phyloP scores from a whole-genome alignment of 2,797 vertebrate genomes.

The Pelodytes ibericus region DNA sequence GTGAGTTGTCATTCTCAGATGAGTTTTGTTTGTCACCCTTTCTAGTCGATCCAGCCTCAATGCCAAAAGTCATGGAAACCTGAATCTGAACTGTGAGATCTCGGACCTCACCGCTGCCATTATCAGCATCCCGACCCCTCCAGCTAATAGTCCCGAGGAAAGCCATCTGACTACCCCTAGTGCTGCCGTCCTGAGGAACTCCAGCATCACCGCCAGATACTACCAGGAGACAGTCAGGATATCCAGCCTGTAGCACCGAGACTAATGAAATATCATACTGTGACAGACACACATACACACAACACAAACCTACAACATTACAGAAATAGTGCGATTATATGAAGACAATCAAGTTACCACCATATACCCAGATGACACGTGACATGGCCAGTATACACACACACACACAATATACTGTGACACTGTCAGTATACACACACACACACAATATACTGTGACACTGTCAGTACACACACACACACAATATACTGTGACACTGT shows the following conservation, averaged over 20 bases:
- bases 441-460: no score
- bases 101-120: constrained; percentile 86
- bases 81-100: constrained; percentile 86
- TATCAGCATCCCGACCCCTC: constrained; percentile 90
- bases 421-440: no score
- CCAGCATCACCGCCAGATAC: constrained; percentile 72
- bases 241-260: constrained; percentile 81
- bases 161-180: constrained; percentile 80
- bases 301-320: not conserved
- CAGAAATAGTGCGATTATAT: not conserved
- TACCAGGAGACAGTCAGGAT: constrained; percentile 84
- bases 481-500: no score
- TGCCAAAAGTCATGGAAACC: constrained; percentile 75
- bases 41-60: constrained; percentile 87
- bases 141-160: constrained; percentile 86
- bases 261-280: constrained; percentile 27
- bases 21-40: not conserved
- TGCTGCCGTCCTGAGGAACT: constrained; percentile 79
- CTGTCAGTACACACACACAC: no score
- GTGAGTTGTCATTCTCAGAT: no score
- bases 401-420: no score
- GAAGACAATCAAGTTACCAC: constrained; percentile 41
- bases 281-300: constrained; percentile 16
- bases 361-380: not conserved
- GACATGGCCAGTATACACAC: no score